Conservation (phyloP, 2,797 vertebrate species). For the Mionectes olivaceus region DNA sequence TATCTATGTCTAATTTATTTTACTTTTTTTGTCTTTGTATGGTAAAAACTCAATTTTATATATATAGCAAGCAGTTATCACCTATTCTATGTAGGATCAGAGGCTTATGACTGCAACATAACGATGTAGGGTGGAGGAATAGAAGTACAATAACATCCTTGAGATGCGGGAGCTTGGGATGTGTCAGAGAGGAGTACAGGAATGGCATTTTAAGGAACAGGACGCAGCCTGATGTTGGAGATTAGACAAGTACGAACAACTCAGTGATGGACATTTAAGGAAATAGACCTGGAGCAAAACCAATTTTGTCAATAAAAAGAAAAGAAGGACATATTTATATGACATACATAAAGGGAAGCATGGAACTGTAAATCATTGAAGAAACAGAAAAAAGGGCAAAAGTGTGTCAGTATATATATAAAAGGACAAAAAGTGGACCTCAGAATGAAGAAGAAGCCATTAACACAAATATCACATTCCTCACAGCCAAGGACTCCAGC, state of each 20-base stretch:
- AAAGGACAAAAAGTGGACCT: neutral
- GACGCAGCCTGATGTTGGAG: neutral
- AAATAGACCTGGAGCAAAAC: neutral
- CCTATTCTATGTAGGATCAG: neutral
- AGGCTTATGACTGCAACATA: neutral
- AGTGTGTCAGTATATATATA: neutral
- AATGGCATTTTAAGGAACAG: neutral
- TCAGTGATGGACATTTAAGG: neutral
- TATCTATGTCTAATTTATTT: neutral
- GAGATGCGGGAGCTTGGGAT: rapidly evolving
- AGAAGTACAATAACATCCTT: neutral
- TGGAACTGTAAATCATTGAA: neutral
- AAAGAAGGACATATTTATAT: neutral
- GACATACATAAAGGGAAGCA: neutral
- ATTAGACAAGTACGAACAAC: neutral
- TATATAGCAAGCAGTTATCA: rapidly evolving
- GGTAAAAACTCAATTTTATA: neutral
- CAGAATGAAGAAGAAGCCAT: neutral
- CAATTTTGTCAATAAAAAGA: neutral
- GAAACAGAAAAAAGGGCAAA: neutral
- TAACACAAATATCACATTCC: neutral
- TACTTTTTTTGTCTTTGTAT: neutral
- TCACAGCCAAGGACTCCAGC: neutral
- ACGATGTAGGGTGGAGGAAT: neutral
- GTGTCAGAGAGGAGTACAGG: neutral